Percentiles rank a stretch among this genome's conserved stretches.
These are phyloP conservation scores for Allygus modestus DNA, from an alignment of 2,888 invertebrate genomes.

Conservation along the genomic window DNA sequence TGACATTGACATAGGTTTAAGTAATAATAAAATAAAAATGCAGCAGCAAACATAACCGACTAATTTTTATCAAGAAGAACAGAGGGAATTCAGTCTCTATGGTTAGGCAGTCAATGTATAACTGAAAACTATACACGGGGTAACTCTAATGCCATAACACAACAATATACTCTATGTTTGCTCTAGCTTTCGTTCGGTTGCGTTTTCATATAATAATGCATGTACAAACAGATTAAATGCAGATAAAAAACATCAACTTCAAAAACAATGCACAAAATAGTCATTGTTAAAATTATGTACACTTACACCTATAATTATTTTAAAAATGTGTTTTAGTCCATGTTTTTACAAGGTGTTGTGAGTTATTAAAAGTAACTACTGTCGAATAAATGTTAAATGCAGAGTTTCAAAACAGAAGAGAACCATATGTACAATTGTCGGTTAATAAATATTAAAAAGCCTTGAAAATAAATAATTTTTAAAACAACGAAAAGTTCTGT, in stretches of 20 bases:
- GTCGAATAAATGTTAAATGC: constrained; percentile 45
- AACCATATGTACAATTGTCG: constrained; percentile 25
- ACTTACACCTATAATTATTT: constrained; percentile 56
- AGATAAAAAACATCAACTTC: constrained; percentile 58
- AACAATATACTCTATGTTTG: constrained; percentile 59
- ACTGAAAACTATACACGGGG: constrained; percentile 57
- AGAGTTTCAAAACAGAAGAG: constrained; percentile 38
- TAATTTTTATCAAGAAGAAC: constrained; percentile 31
- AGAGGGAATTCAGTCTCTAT: constrained; percentile 57
- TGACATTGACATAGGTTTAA: constrained; percentile 30
- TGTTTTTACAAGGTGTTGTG: constrained; percentile 54
- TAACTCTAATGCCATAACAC: constrained; percentile 58
- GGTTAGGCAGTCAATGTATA: constrained; percentile 58
- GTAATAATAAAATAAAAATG: constrained; percentile 40
- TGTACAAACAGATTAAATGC: constrained; percentile 59
- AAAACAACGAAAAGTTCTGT: neutral
- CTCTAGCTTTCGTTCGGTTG: constrained; percentile 50
- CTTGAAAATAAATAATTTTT: neutral
- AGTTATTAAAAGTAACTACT: constrained; percentile 40
- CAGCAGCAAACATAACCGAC: constrained; percentile 41
- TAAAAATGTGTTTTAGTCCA: constrained; percentile 53
- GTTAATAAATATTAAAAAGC: neutral
- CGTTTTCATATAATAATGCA: constrained; percentile 45
- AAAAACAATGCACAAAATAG: constrained; percentile 59
- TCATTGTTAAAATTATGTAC: constrained; percentile 60